Evolutionary conservation across 2,888 invertebrate species (phyloP), one percentile per base, ranked within the genome.

Genomic region (Epinotia bilunana): DNA sequence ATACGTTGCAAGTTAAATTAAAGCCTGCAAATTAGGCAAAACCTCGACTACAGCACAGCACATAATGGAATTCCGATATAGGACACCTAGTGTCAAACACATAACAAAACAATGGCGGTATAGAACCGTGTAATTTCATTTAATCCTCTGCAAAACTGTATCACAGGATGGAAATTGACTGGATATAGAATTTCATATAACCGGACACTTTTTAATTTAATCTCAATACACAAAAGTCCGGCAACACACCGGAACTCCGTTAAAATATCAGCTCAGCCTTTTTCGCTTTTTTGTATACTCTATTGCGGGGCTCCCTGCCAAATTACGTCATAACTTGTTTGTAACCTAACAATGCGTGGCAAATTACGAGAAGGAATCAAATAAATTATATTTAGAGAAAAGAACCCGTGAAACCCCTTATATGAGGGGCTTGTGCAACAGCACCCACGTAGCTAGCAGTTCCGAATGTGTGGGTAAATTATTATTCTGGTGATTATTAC

Each of bases 311-410:
- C 72, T 67, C 43, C 11, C 43, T 9, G 72, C 75, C 72, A 72
- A 75, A 67, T 72, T 61, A 75, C 75, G 67, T 62, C 72, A 75
- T 72, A 75, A 75, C 65, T 72, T 43, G 5, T 43, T 20, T 16
- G 65, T 43, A 62, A 72, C 18, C 61, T 43, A 62, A 72, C 55
- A 65, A 61, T 65, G 20, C 53, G 68, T 57, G 68, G 70, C 49
- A 4, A 39, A 64, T 64, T 53, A 18, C 57, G 13, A 63, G 7
- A 67, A 57, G 43, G 68, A 53, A 46, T 62, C 28, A 72, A 63
- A 63, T 53, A 53, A n/a, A 53, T 7, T 53, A n/a, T 53, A 53
- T 53, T 4, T n/a, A 53, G n/a, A n/a, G 53, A 53, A 39, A 13
- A 16, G 16, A 49, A 49, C 49, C 16, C 49, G 5, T 16, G 49